These are phyloP conservation scores for Ovibos moschatus DNA, from an alignment of 2,113 vertebrate genomes.

Conservation along the genomic window DNA sequence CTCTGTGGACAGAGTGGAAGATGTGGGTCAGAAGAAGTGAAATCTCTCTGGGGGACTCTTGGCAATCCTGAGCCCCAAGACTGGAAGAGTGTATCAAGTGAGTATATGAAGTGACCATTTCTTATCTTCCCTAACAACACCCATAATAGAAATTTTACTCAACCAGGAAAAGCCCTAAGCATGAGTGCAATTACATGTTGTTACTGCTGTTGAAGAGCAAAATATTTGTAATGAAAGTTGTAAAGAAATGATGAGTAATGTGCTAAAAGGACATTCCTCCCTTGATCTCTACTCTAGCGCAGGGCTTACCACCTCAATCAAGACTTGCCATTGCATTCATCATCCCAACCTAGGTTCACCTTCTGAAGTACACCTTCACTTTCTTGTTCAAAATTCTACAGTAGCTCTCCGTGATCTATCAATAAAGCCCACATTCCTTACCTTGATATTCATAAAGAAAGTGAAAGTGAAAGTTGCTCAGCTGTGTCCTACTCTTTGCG, in stretches of 20 bases:
- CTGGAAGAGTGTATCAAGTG: not conserved
- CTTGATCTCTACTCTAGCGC: not conserved
- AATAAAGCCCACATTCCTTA: not conserved
- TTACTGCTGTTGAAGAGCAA: constrained; percentile 1
- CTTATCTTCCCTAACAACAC: not conserved
- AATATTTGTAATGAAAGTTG: not conserved
- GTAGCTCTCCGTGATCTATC: not conserved
- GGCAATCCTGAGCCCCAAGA: not conserved
- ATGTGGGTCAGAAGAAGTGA: not conserved
- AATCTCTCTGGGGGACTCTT: not conserved
- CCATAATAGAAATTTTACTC: constrained; percentile 28
- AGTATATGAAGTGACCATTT: not conserved
- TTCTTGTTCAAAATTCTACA: not conserved
- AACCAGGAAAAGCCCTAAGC: not conserved
- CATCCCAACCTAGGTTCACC: not conserved
- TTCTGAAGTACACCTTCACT: not conserved
- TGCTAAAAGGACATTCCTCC: not conserved
- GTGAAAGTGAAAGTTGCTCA: not conserved
- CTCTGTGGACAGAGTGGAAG: not conserved
- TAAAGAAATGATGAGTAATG: not conserved
- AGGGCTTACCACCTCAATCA: not conserved
- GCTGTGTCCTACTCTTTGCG: not conserved
- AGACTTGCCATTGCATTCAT: not conserved
- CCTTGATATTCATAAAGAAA: not conserved
- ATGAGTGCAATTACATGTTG: not conserved